Evolutionary conservation across 1,140 invertebrate species (phyloP).

Genomic region (Lordiphosa stackelbergi): DNA sequence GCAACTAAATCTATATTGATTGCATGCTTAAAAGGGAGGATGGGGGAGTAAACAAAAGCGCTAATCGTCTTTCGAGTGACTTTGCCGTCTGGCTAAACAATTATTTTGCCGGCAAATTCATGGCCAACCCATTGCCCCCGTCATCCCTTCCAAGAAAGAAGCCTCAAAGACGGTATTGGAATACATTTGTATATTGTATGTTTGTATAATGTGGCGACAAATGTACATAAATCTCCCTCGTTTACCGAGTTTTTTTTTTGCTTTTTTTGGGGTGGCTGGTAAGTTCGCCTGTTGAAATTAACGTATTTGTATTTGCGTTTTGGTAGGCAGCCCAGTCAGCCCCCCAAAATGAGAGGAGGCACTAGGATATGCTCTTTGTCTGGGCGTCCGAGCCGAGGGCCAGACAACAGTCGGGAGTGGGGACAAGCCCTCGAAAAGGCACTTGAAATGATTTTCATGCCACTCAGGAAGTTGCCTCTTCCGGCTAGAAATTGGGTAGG

Average conservation of each 20-base stretch:
- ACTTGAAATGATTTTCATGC: slow-evolving; percentile 48
- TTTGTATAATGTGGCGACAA: slow-evolving; percentile 15
- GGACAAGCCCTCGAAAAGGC: slow-evolving; percentile 12
- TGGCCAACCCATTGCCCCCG: slow-evolving; percentile 5
- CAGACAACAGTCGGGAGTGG: slow-evolving; percentile 12
- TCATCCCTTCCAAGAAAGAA: slow-evolving; percentile 12
- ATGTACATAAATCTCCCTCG: slow-evolving; percentile 39
- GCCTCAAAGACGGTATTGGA: slow-evolving; percentile 17
- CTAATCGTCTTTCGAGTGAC: slow-evolving; percentile 54
- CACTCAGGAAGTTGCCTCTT: slow-evolving; percentile 53
- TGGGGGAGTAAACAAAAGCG: slow-evolving; percentile 18
- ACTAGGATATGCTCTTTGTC: slow-evolving; percentile 31
- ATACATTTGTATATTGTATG: slow-evolving; percentile 5
- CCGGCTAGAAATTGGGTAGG: slow-evolving; percentile 20
- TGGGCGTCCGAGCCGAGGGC: slow-evolving; percentile 12
- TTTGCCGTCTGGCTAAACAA: slow-evolving; percentile 51
- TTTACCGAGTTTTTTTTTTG: slow-evolving; percentile 26
- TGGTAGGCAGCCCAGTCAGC: slow-evolving; percentile 12
- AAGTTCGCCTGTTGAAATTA: slow-evolving; percentile 39
- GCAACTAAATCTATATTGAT: slow-evolving; percentile 47
- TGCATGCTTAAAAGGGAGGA: slow-evolving; percentile 20
- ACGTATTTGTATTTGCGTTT: slow-evolving; percentile 46
- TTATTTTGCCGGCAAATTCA: slow-evolving; percentile 44
- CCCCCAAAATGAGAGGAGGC: slow-evolving; percentile 22
- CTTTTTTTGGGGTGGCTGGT: slow-evolving; percentile 22